Evolutionary conservation across 2,888 invertebrate species (phyloP).

Genomic region (Sinopyrophorus schimmeli): DNA sequence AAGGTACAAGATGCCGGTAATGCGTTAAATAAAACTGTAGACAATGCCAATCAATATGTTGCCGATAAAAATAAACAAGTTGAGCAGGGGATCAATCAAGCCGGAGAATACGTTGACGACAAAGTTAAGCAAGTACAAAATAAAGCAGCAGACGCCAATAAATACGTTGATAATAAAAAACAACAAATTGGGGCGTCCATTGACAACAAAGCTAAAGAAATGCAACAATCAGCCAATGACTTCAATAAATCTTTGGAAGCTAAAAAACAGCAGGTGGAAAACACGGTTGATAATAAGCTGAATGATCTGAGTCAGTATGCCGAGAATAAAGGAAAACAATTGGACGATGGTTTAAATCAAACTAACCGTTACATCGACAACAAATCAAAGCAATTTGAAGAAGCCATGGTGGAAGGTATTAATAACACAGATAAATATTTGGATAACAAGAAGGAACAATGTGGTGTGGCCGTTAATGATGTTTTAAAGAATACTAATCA

Average conservation of each 20-base stretch:
- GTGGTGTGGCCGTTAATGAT: conserved; percentile 31
- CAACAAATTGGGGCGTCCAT: conserved; percentile 39
- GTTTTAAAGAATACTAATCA: conserved; percentile 33
- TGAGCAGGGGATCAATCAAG: conserved; percentile 44
- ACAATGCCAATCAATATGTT: conserved; percentile 39
- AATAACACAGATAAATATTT: conserved; percentile 28
- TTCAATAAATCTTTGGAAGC: conserved; percentile 43
- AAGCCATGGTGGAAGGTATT: conserved; percentile 19
- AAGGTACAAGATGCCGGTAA: conserved; percentile 35
- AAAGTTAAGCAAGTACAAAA: conserved; percentile 26
- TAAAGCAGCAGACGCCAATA: conserved; percentile 22
- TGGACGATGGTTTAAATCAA: conserved; percentile 21
- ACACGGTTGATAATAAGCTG: conserved; percentile 23
- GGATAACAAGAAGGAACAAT: conserved; percentile 35
- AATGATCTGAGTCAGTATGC: conserved; percentile 28
- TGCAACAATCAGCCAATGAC: conserved; percentile 27
- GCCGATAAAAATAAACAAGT: conserved; percentile 38
- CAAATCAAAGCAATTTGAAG: conserved; percentile 27
- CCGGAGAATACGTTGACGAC: conserved; percentile 46
- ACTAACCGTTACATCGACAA: conserved; percentile 29
- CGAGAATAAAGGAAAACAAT: conserved; percentile 21
- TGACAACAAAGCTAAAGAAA: conserved; percentile 43
- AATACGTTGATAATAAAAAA: conserved; percentile 44
- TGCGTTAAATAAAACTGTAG: conserved; percentile 16
- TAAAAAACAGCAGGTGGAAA: conserved; percentile 36